Conservation (phyloP, 2,888 invertebrate genomes). For the Graphium colonna region DNA sequence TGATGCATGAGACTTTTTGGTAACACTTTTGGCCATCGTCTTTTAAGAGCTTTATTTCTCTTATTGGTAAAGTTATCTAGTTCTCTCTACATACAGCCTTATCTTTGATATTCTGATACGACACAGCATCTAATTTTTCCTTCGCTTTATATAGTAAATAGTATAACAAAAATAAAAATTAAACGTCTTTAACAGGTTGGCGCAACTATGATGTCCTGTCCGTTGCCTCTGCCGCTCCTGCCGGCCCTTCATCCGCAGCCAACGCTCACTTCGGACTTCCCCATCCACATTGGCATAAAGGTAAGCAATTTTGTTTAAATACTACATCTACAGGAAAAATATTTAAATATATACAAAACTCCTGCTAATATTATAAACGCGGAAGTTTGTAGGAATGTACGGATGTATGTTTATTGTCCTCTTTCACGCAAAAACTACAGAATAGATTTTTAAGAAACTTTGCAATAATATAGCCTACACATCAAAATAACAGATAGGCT, state of each 20-base stretch:
- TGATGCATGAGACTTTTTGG: too few relatives aligned
- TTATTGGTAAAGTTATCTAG: neutral
- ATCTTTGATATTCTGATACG: neutral
- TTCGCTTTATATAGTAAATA: neutral
- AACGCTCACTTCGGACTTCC: constrained; percentile 80
- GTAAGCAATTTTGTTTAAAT: constrained; percentile 47
- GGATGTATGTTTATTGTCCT: too few relatives aligned
- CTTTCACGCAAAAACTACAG: too few relatives aligned
- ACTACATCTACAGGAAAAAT: too few relatives aligned
- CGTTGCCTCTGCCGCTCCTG: constrained; percentile 82
- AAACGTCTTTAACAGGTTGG: constrained; percentile 54
- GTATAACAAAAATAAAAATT: neutral
- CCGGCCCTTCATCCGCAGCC: constrained; percentile 80
- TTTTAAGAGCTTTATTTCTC: too few relatives aligned
- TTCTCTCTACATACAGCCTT: neutral
- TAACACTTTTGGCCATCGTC: too few relatives aligned
- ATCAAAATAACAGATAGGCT: too few relatives aligned
- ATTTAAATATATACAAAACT: constrained; percentile 10
- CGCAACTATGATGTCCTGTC: constrained; percentile 84
- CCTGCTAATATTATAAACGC: too few relatives aligned
- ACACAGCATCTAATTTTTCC: neutral
- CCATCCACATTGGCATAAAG: constrained; percentile 84
- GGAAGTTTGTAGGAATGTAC: too few relatives aligned
- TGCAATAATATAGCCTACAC: too few relatives aligned
- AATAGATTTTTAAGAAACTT: too few relatives aligned